Base-by-base conservation (phyloP, 2,888 invertebrate species). In the Zootermopsis nevadensis region DNA sequence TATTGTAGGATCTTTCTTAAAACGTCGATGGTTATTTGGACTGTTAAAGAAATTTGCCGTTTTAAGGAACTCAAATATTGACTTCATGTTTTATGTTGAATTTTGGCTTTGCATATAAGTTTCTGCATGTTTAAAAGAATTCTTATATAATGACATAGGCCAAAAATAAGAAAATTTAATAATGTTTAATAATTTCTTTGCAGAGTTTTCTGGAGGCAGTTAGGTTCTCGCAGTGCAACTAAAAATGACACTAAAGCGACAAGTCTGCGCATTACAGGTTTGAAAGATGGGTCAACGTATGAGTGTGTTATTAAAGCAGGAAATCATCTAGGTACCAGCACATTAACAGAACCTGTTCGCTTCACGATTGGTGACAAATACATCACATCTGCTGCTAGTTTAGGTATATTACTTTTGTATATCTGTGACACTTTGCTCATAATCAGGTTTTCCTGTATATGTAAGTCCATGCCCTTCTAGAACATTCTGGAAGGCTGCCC, bases 221-320 rank as follows among this genome's bases (percentile, higher is more conserved):
- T 93, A 82, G 94, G 95, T 81, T 87, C 89, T 6, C 76, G 91
- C 90, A 87, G 91, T 91, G 87, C 94, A 89, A 85, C 93, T 90
- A 92, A 94, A 92, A 89, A 91, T 86, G 96, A 96, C 90, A 95
- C 95, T 22, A 92, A 94, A 86, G 92, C 93, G 86, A 95, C 94
- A 72, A 93, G 92, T 87, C 92, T 95, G 79, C 93, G 92, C 85
- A 92, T 96, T 80, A 91, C 92, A n/a, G 93, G 94, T 0, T 90
- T 97, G 35, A 93, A 93, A 87, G 94, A 95, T 85, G 95, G 94
- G 86, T 92, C 93, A 77, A 91, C 93, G 1, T 97, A 97, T 88
- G 96, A 96, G 89, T 93, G 95, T 86, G 94, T 95, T 2, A 93
- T 96, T 0, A 96, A 96, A 89, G 95, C 96, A 35, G 95, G 95